Base-by-base conservation (phyloP, 2,113 vertebrate genomes). In the Cynocephalus volans region DNA sequence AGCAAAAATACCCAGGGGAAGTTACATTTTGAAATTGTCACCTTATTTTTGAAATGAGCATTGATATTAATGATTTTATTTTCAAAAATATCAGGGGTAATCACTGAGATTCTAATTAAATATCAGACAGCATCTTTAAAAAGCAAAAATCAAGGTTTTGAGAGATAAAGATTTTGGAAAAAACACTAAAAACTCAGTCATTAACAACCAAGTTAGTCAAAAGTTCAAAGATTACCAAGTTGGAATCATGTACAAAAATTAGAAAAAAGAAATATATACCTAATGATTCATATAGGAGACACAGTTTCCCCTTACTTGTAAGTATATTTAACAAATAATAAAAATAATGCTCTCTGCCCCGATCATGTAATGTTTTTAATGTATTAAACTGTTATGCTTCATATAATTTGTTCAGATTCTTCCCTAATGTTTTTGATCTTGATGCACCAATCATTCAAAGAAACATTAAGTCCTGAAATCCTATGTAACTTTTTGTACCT, bases 371-470 rank as follows among this genome's bases (percentile, higher is more conserved):
- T 41, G 9, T 87, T 85, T 24, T 82, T 64, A 69, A 18, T 83
- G 65, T 62, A 77, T 31, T 76, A 56, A 90, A 75, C 21, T 72
- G 56, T 18, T 67, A 8, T 75, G 62, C 50, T 88, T 95, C 58
- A 54, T n/a, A 62, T 79, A 10, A 62, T 69, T 88, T 96, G 28
- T 80, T 85, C 31, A 60, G 33, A 11, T 93, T 60, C 23, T 83
- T 88, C 56, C 56, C 26, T 52, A 64, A 83, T 76, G 11, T 50
- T 56, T 50, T 95, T 95, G 31, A 84, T 88, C n/a, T 82, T 85
- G 50, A 52, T 60, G 26, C 41, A 80, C 12, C 89, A 70, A 88
- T 65, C 13, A 8, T 65, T 84, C 26, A 67, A 88, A 69, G 19
- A 50, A 85, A 70, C 6, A 7, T 65, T 65, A 76, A 62, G 6